Percentiles rank a stretch among this genome's conserved stretches.
These are phyloP conservation scores for Elephantulus edwardii DNA, from an alignment of 2,113 vertebrate genomes.

Conservation along the genomic window DNA sequence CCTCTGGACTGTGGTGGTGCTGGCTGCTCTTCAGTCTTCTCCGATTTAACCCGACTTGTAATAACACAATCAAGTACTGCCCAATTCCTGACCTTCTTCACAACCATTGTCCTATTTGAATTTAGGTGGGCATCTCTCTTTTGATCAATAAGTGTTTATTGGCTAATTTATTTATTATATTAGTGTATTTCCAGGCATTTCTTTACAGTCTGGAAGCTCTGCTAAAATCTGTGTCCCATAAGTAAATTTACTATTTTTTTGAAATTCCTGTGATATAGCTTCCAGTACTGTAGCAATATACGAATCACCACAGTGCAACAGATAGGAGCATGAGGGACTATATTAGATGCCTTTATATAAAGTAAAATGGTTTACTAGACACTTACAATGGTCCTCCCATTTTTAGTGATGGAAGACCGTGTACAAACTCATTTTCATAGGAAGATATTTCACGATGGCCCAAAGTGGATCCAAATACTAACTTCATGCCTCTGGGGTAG, in stretches of 20 bases:
- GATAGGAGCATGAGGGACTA: neutral
- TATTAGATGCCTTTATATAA: neutral
- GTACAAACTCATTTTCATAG: neutral
- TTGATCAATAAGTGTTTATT: neutral
- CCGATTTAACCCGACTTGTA: neutral
- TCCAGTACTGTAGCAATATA: neutral
- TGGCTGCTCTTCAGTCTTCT: neutral
- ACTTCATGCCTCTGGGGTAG: neutral
- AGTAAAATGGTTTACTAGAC: neutral
- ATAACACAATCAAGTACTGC: neutral
- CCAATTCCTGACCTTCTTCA: neutral
- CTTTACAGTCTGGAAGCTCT: neutral
- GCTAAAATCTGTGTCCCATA: neutral
- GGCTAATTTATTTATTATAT: neutral
- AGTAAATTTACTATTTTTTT: neutral
- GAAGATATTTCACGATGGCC: neutral
- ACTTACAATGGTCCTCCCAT: neutral
- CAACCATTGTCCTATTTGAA: neutral
- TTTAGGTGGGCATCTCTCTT: neutral
- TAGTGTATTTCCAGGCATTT: neutral
- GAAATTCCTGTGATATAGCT: neutral
- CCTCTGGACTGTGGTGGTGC: neutral
- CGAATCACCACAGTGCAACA: neutral
- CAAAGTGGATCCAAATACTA: neutral
- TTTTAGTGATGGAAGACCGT: neutral